A percentile compares a stretch with the other conserved stretches of the same genome.
Evolutionary conservation across 2,797 vertebrate species (phyloP).

Genomic region (Mormyrus hasselquistii): DNA sequence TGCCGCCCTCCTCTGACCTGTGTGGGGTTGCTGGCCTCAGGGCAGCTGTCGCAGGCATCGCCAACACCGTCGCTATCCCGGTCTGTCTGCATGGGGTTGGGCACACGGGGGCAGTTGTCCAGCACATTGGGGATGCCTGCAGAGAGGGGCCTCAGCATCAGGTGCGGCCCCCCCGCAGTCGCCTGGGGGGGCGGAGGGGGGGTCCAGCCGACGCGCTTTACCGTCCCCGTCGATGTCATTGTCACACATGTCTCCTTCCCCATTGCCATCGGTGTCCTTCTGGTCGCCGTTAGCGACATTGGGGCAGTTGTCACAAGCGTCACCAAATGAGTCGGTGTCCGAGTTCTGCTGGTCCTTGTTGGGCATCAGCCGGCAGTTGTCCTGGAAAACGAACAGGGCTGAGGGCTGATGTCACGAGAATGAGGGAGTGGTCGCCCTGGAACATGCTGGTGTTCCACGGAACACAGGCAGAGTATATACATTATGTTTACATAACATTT

Average conservation of each 20-base stretch:
- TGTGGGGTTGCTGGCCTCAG: constrained; percentile 88
- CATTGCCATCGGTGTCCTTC: constrained; percentile 83
- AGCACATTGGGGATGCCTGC: constrained; percentile 87
- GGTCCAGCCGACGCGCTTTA: constrained; percentile 35
- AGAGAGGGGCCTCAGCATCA: not conserved
- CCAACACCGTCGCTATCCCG: constrained; percentile 82
- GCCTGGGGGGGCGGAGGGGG: not conserved
- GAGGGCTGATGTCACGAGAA: not conserved
- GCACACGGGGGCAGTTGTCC: constrained; percentile 88
- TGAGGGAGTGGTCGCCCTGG: not conserved
- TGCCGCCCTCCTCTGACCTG: constrained; percentile 65
- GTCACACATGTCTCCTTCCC: constrained; percentile 87
- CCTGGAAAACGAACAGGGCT: constrained; percentile 53
- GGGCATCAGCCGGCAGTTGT: constrained; percentile 83
- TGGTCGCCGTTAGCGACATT: constrained; percentile 78
- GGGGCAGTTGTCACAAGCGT: constrained; percentile 90
- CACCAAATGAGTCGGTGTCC: constrained; percentile 87
- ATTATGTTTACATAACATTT: not conserved
- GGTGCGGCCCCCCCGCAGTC: not conserved
- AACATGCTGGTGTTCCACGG: not conserved
- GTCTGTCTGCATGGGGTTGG: constrained; percentile 90
- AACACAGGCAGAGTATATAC: not conserved
- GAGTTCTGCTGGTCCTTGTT: constrained; percentile 97
- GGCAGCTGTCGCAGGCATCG: constrained; percentile 92
- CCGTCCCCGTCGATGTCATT: constrained; percentile 79